Percentiles rank a stretch among this genome's conserved stretches.
Conservation (phyloP, 2,113 vertebrate genomes). For the Rhinoderma darwinii region DNA sequence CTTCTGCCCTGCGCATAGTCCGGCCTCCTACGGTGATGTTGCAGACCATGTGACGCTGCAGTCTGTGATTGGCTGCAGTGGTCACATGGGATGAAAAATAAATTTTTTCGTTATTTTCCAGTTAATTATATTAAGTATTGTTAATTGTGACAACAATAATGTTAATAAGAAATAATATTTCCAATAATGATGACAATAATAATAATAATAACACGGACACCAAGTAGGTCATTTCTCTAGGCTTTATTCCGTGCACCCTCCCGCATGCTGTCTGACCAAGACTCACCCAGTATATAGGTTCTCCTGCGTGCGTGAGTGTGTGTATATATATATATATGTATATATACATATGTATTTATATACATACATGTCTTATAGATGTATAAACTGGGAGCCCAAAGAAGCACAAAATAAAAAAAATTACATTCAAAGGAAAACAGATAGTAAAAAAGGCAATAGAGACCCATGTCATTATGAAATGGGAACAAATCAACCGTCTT, state of each 20-base stretch:
- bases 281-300: conserved; percentile 45
- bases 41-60: too few species aligned
- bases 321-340: conserved; percentile 36
- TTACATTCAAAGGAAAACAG: neutral
- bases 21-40: too few species aligned
- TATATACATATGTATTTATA: conserved; percentile 18
- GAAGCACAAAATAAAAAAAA: conserved; percentile 39
- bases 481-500: conserved; percentile 10
- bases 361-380: conserved; percentile 37
- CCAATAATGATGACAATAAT: too few species aligned
- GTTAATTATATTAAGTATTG: too few species aligned
- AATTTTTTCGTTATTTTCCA: too few species aligned
- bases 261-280: conserved; percentile 55
- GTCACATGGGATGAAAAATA: too few species aligned
- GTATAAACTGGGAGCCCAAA: conserved; percentile 39
- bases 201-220: conserved; percentile 15
- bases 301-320: conserved; percentile 40
- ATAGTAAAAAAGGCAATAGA: conserved; percentile 3
- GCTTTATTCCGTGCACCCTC: conserved; percentile 57
- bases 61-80: too few species aligned
- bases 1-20: too few species aligned
- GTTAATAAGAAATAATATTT: too few species aligned
- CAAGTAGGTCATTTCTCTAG: conserved; percentile 24
- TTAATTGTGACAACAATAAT: too few species aligned
- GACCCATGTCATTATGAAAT: neutral